Evolutionary conservation across 2,113 vertebrate species (phyloP).

Genomic region (Marmota monax): DNA sequence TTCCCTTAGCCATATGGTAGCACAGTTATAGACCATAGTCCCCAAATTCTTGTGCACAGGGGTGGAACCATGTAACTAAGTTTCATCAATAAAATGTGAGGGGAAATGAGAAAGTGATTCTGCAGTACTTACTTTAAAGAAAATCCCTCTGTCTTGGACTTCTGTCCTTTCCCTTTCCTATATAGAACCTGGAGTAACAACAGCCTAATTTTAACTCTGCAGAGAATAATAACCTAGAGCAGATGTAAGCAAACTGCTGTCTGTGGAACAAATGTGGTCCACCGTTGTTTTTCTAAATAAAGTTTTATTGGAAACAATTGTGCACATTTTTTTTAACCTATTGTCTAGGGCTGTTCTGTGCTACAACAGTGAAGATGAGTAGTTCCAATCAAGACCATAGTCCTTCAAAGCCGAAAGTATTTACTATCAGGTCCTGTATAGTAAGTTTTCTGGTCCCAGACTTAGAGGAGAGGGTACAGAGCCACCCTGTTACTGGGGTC

Average conservation of each 20-base stretch:
- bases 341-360: background rate
- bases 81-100: background rate
- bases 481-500: background rate
- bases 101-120: background rate
- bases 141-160: background rate
- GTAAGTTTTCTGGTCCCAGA: background rate
- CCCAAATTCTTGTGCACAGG: background rate
- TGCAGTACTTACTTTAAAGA: conserved; percentile 2
- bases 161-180: background rate
- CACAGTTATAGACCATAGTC: background rate
- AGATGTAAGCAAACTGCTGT: background rate
- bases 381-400: background rate
- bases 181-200: background rate
- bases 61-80: background rate
- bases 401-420: background rate
- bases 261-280: background rate
- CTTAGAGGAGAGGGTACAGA: background rate
- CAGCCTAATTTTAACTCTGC: background rate
- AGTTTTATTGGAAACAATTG: background rate
- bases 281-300: background rate
- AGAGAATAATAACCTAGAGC: background rate
- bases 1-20: background rate
- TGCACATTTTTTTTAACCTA: background rate
- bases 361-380: background rate
- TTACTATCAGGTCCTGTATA: background rate